Conservation (phyloP, 2,888 invertebrate genomes). For the Drosophila paramelanica region DNA sequence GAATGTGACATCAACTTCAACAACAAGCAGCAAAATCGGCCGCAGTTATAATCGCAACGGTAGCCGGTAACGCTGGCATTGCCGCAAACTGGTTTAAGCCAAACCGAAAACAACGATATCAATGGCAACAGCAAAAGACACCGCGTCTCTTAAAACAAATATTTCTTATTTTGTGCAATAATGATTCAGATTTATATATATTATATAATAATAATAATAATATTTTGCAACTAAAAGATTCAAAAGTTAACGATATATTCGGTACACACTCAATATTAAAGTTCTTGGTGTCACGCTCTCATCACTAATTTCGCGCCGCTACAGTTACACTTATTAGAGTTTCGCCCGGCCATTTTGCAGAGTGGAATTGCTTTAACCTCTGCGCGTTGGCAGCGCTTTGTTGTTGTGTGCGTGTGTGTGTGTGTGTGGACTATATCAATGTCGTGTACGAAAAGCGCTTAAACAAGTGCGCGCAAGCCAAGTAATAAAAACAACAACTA, state of each 20-base stretch:
- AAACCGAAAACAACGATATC: conserved; percentile 29
- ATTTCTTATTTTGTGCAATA: conserved; percentile 34
- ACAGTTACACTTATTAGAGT: conserved; percentile 29
- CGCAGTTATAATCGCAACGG: conserved; percentile 47
- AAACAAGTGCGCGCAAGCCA: conserved; percentile 63
- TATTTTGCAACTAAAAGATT: no score
- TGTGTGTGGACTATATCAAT: conserved; percentile 42
- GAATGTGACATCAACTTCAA: conserved; percentile 29
- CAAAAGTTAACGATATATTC: no score
- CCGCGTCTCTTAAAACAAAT: conserved; percentile 53
- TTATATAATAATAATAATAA: no score
- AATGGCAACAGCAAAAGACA: conserved; percentile 46
- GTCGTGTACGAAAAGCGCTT: conserved; percentile 54
- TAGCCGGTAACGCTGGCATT: conserved; percentile 69
- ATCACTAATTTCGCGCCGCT: conserved; percentile 21
- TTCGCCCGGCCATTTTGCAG: conserved; percentile 45
- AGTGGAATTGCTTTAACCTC: conserved; percentile 52
- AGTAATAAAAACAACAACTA: conserved; percentile 51
- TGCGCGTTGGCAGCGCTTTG: conserved; percentile 10
- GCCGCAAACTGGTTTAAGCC: conserved; percentile 66
- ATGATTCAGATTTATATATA: conserved; percentile 16
- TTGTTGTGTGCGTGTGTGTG: conserved; percentile 7
- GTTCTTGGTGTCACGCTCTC: conserved; percentile 21
- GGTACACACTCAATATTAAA: background rate
- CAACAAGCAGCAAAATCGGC: conserved; percentile 2